Evolutionary conservation across 2,888 invertebrate species (phyloP).

Genomic region (Griposia aprilina): DNA sequence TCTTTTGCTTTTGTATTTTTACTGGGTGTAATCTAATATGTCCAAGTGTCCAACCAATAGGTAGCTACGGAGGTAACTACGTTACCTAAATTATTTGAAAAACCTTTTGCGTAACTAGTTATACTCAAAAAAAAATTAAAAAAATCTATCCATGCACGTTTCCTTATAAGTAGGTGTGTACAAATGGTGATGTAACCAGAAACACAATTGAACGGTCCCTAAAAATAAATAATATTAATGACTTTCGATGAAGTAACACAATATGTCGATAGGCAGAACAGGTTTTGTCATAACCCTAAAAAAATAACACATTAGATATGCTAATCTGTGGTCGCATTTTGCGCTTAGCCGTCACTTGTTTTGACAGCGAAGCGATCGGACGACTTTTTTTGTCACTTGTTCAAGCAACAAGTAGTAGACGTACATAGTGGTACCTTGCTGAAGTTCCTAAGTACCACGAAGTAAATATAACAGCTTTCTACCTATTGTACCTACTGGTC

Average conservation of each 20-base stretch:
- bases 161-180: too few relatives aligned
- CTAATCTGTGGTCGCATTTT: conserved; percentile 46
- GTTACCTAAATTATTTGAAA: too few relatives aligned
- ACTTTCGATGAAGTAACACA: conserved; percentile 31
- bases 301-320: conserved; percentile 32
- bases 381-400: conserved; percentile 25
- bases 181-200: conserved; percentile 4
- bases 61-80: too few relatives aligned
- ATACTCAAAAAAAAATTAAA: neutral
- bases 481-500: neutral
- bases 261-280: conserved; percentile 29
- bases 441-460: neutral
- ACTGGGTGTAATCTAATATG: too few relatives aligned
- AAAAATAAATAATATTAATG: conserved; percentile 44
- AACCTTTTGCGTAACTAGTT: neutral
- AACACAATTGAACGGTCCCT: neutral
- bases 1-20: too few relatives aligned
- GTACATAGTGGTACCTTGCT: neutral
- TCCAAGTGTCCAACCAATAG: too few relatives aligned
- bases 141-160: neutral
- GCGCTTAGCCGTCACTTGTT: conserved; percentile 59
- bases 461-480: neutral
- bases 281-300: conserved; percentile 43
- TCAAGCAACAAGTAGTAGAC: neutral
- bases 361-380: conserved; percentile 55